Base-by-base conservation (phyloP, 2,797 vertebrate genomes). In the Lepus townsendii region DNA sequence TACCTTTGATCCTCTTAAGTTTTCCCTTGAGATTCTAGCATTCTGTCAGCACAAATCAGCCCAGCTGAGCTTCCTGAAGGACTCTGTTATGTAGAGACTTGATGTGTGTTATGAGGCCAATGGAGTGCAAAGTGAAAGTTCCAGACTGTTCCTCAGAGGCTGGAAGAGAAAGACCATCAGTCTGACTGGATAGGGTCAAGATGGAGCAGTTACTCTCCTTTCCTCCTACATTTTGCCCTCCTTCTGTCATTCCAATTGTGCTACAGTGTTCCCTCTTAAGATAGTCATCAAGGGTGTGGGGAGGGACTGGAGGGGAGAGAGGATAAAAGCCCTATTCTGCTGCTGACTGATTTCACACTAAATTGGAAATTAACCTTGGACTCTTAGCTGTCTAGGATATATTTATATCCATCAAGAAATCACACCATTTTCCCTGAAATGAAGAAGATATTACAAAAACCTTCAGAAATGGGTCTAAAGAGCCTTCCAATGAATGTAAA, bases 391-490 rank as follows among this genome's bases (percentile, higher is more conserved):
- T 87, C 68, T 54, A 88, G 24, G 16, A 24, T 93, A 47, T 68
- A 60, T 62, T 92, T 88, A 82, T 91, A 77, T 89, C n/a, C 73
- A 89, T 24, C 8, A 94, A 90, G 52, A 92, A 90, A 94, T 88
- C 35, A 88, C 27, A 68, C 88, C 84, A 85, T 90, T 65, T 68
- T 94, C 27, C 32, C 26, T 86, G 27, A 92, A 73, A 42, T 83
- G 14, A 83, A 71, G 47, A 94, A 89, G 22, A 35, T 35, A 83
- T 84, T 38, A 83, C 32, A 93, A 90, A 90, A 71, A 0, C n/a
- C 71, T 82, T 95, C 83, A 62, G n/a, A 62, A 69, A 76, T 42
- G 11, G 3, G 13, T 75, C 19, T 83, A 90, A 93, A 90, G 26
- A 69, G 71, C 9, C 27, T 96, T 95, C 91, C 62, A 83, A 57